Percentiles rank a stretch among this genome's conserved stretches.
Evolutionary conservation across 1,140 invertebrate species (phyloP).

Genomic region (Trachymyrmex cornetzi): DNA sequence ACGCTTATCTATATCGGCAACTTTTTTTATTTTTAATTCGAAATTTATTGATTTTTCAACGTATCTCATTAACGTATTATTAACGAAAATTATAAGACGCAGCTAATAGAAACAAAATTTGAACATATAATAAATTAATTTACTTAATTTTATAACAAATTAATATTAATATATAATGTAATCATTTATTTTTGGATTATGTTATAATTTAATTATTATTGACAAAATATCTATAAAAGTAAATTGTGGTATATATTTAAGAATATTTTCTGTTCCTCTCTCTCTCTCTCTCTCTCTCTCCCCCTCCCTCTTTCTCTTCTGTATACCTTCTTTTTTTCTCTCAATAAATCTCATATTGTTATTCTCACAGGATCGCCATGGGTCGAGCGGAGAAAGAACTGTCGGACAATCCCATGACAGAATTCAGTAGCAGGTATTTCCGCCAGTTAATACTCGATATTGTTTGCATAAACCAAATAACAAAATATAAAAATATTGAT

Average conservation of each 20-base stretch:
- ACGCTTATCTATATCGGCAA: constrained; percentile 11
- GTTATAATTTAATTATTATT: background rate
- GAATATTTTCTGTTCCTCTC: background rate
- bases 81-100: background rate
- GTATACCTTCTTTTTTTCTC: background rate
- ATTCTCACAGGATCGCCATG: constrained; percentile 72
- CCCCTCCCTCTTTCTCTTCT: too few species aligned
- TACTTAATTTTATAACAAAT: background rate
- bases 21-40: background rate
- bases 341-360: background rate
- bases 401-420: constrained; percentile 79
- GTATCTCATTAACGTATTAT: background rate
- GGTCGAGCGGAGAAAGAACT: constrained; percentile 73
- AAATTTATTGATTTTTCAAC: background rate
- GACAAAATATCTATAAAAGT: background rate
- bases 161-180: background rate
- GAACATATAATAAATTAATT: background rate
- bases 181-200: background rate
- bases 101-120: background rate
- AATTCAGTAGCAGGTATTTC: constrained; percentile 82
- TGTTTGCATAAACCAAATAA: background rate
- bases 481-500: constrained; percentile 15
- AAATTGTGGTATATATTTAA: background rate
- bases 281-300: too few species aligned
- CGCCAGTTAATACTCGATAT: background rate